phyloP scores from a whole-genome alignment of 1,140 invertebrate species.

The Brachystomella parvula region DNA sequence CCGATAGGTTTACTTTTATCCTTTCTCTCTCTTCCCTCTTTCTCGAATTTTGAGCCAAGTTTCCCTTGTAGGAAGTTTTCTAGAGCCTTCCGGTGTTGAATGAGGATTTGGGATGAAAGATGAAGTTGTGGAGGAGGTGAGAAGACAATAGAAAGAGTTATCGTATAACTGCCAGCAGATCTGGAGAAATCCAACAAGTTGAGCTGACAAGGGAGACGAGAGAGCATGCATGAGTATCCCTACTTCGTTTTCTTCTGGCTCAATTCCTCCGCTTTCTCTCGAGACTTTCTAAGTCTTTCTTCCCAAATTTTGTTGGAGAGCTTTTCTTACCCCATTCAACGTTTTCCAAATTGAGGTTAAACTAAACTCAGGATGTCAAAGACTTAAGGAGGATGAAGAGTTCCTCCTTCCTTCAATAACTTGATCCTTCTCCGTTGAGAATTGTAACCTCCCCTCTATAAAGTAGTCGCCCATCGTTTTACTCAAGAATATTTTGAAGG shows the following conservation, averaged over 20 bases:
- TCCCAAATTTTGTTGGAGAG: not conserved
- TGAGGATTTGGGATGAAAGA: too few relatives aligned
- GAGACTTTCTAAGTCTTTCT: too few relatives aligned
- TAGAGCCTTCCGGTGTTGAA: not conserved
- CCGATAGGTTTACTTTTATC: not conserved
- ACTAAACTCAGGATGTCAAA: not conserved
- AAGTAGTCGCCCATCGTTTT: too few relatives aligned
- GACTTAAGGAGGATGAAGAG: constrained; percentile 2
- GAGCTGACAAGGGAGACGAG: not conserved
- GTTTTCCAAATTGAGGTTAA: constrained; percentile 6
- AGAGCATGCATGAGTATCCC: not conserved
- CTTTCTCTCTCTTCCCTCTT: not conserved
- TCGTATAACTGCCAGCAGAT: not conserved
- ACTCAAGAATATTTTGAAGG: too few relatives aligned
- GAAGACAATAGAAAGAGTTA: not conserved
- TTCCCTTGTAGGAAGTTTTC: not conserved
- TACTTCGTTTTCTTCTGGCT: not conserved
- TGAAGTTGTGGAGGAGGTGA: too few relatives aligned
- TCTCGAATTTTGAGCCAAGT: not conserved
- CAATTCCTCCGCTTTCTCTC: too few relatives aligned
- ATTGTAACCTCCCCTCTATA: too few relatives aligned
- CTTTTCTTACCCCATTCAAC: not conserved
- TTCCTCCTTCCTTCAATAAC: too few relatives aligned
- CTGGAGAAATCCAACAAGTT: constrained; percentile 11
- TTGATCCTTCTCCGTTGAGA: too few relatives aligned